A percentile compares a stretch with the other conserved stretches of the same genome.
Conservation (phyloP, 2,888 invertebrate species). For the Lasiommata megera region DNA sequence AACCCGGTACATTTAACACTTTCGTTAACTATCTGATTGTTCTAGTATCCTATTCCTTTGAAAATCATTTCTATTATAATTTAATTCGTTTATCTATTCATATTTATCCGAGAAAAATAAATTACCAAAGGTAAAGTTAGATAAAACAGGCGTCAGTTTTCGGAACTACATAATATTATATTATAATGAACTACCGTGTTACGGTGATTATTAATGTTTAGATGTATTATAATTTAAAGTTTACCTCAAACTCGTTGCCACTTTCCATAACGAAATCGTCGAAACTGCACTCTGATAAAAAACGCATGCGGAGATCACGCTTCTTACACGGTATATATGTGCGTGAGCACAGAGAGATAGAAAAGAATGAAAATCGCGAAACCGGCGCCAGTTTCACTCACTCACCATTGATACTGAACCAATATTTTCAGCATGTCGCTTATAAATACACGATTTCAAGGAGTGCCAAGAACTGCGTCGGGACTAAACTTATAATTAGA, state of each 20-base stretch:
- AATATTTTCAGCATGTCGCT: slow-evolving; percentile 54
- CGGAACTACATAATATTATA: too few relatives aligned
- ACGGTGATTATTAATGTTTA: too few relatives aligned
- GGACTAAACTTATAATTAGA: slow-evolving; percentile 47
- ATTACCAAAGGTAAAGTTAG: too few relatives aligned
- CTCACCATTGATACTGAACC: slow-evolving; percentile 51
- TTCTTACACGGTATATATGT: slow-evolving; percentile 39
- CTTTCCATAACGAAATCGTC: slow-evolving; percentile 70
- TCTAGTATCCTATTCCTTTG: too few relatives aligned
- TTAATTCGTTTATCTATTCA: too few relatives aligned
- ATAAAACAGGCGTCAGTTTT: too few relatives aligned
- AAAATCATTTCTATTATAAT: too few relatives aligned
- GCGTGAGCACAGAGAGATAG: slow-evolving; percentile 29
- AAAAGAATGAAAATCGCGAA: slow-evolving; percentile 33
- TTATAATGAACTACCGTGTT: too few relatives aligned
- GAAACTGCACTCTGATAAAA: slow-evolving; percentile 54
- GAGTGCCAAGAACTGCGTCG: slow-evolving; percentile 60
- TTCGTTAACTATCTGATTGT: too few relatives aligned
- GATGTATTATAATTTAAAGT: not conserved
- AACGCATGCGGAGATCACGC: slow-evolving; percentile 51
- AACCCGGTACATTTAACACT: too few relatives aligned
- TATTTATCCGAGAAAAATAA: too few relatives aligned
- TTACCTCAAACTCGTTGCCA: slow-evolving; percentile 71
- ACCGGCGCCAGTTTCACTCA: slow-evolving; percentile 45
- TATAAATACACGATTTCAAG: slow-evolving; percentile 66